These are phyloP conservation scores for Apodemia hepburni DNA, from an alignment of 2,888 invertebrate species.

Conservation along the genomic window DNA sequence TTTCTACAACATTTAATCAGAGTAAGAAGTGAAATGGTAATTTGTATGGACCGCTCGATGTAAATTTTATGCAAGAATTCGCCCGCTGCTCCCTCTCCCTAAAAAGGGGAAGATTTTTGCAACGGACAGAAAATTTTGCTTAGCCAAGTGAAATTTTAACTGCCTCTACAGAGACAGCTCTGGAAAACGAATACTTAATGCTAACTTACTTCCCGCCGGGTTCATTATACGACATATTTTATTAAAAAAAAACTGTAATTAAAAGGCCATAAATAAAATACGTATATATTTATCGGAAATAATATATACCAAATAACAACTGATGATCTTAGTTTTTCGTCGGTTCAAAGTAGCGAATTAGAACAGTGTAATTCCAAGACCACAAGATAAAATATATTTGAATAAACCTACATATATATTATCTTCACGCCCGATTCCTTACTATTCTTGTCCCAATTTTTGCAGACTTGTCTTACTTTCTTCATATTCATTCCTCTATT, in stretches of 20 bases:
- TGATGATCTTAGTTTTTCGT: too few relatives aligned
- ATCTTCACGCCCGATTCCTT: too few relatives aligned
- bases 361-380: too few relatives aligned
- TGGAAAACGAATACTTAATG: slow-evolving; percentile 77
- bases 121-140: slow-evolving; percentile 78
- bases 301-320: too few relatives aligned
- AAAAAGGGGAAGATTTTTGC: slow-evolving; percentile 75
- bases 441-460: too few relatives aligned
- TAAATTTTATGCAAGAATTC: slow-evolving; percentile 80
- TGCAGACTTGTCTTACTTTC: too few relatives aligned
- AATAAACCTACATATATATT: too few relatives aligned
- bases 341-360: too few relatives aligned
- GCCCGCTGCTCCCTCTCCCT: slow-evolving; percentile 65
- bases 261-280: background rate
- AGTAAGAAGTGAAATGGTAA: slow-evolving; percentile 79
- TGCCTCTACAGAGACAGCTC: slow-evolving; percentile 76
- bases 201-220: slow-evolving; percentile 74
- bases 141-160: slow-evolving; percentile 80
- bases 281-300: too few relatives aligned
- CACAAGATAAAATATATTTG: too few relatives aligned
- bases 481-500: too few relatives aligned
- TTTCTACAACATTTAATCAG: slow-evolving; percentile 80
- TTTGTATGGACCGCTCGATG: slow-evolving; percentile 80
- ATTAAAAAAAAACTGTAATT: slow-evolving; percentile 26
- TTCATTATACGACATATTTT: slow-evolving; percentile 79